phyloP scores from a whole-genome alignment of 2,113 vertebrate genomes.

The Ammodytes dubius region DNA sequence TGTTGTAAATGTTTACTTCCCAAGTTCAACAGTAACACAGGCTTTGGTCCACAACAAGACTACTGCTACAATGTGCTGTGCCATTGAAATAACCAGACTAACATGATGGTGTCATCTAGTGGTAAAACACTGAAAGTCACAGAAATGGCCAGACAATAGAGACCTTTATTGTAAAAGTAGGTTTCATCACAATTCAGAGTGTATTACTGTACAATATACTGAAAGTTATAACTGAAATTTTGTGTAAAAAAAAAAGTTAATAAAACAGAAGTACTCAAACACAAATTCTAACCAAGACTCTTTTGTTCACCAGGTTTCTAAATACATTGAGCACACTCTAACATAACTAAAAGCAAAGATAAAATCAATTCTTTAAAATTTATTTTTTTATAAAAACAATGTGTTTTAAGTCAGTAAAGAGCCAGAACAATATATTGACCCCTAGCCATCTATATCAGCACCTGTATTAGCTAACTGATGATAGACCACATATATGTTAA shows the following conservation, averaged over 20 bases:
- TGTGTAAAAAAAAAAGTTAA: constrained; percentile 2
- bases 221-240: constrained; percentile 21
- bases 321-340: background rate
- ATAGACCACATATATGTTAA: constrained; percentile 10
- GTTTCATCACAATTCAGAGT: constrained; percentile 34
- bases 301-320: constrained; percentile 20
- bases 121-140: constrained; percentile 36
- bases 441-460: constrained; percentile 5
- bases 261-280: background rate
- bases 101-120: constrained; percentile 68
- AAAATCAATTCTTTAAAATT: constrained; percentile 27
- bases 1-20: background rate
- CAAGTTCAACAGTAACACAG: background rate
- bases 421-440: constrained; percentile 8
- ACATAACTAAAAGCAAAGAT: constrained; percentile 7
- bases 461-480: constrained; percentile 6
- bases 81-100: background rate
- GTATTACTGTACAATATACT: constrained; percentile 60
- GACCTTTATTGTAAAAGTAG: constrained; percentile 80
- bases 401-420: constrained; percentile 29
- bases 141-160: constrained; percentile 17
- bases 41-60: background rate
- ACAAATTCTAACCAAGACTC: background rate
- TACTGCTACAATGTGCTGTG: background rate
- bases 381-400: constrained; percentile 40